Base-by-base conservation (phyloP, 2,888 invertebrate species). In the Pimpla rufipes region DNA sequence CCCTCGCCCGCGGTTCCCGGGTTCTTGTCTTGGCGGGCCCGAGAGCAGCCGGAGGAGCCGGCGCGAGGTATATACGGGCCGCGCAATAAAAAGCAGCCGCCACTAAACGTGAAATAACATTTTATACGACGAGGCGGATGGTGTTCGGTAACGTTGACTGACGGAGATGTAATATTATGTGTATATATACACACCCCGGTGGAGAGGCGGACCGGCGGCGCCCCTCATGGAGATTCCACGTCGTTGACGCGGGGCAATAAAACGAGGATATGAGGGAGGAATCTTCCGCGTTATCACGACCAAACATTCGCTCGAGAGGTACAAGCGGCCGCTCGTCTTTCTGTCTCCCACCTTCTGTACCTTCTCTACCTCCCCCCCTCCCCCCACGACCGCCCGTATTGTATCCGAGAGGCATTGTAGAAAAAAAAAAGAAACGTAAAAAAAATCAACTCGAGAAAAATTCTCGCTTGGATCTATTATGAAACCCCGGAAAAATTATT, bases 41-140 rank as follows among this genome's bases (percentile, higher is more conserved):
- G 45, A 45, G 10, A 11, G n/a, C n/a, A n/a, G n/a, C n/a, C n/a
- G n/a, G 13, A 18, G 29, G 29, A 2, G 29, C 3, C 5, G 29
- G 3, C 29, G 5, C 29, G 29, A 29, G 29, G 29, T 62, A 37
- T 62, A 40, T 40, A n/a, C n/a, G n/a, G 66, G 16, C 21, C 70
- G n/a, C 8, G 68, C 74, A 74, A 80, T 80, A 80, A 80, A 80
- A 80, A 59, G 52, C 80, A 59, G 62, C 68, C 67, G 74, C 50
- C 42, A 66, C 74, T 68, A 80, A 74, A 75, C 80, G 74, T 75
- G 74, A 59, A 80, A 80, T 80, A 80, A 80, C 80, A 64, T 80
- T 80, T 71, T 80, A 80, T 80, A 80, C 68, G 80, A 80, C 68
- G 80, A 80, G 67, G 68, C 62, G 42, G 68, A 80, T 75, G 52